A percentile compares a stretch with the other conserved stretches of the same genome.
Evolutionary conservation across 2,888 invertebrate species (phyloP).

Genomic region (Cerceris ruficornis): DNA sequence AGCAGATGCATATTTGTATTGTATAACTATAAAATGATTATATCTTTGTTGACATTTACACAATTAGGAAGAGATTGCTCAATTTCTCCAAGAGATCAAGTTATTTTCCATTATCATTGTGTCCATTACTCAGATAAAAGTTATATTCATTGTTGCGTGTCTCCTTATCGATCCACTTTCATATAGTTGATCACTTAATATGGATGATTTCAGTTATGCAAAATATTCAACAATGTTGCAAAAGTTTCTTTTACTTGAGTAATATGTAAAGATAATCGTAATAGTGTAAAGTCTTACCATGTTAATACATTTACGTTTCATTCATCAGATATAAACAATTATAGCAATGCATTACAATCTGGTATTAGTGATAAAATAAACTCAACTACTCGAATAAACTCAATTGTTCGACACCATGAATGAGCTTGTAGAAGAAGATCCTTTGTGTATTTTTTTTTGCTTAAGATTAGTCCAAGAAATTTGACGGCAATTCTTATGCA

Average conservation of each 20-base stretch:
- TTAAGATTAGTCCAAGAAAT: no score
- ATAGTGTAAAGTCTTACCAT: no score
- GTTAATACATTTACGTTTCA: not conserved
- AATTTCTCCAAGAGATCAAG: not conserved
- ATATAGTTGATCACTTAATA: not conserved
- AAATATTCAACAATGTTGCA: not conserved
- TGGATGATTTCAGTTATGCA: not conserved
- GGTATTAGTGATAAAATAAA: no score
- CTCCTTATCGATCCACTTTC: not conserved
- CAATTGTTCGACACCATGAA: no score
- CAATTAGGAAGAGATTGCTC: not conserved
- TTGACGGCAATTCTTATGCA: not conserved
- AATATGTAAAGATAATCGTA: not conserved
- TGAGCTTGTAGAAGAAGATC: no score
- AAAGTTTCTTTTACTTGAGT: not conserved
- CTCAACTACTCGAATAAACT: no score
- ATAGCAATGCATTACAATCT: no score
- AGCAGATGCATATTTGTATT: no score
- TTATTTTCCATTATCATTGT: conserved; percentile 2
- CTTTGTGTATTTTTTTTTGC: no score
- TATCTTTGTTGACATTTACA: not conserved
- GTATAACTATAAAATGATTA: no score
- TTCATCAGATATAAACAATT: no score
- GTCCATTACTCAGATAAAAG: not conserved
- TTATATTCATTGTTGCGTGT: not conserved